phyloP scores from a whole-genome alignment of 2,888 invertebrate genomes.

The Pandemis cinnamomeana region DNA sequence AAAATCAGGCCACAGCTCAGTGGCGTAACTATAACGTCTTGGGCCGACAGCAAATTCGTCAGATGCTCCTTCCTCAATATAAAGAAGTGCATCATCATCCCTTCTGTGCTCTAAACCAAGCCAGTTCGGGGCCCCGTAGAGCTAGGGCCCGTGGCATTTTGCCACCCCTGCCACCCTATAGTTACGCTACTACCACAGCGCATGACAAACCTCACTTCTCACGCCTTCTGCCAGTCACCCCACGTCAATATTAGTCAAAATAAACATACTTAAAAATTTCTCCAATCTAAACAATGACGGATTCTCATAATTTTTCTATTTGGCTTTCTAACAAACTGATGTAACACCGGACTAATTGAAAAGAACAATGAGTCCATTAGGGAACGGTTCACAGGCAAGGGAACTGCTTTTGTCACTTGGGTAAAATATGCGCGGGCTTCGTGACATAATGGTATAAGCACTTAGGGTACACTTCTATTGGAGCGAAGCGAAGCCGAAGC shows the following conservation, averaged over 20 bases:
- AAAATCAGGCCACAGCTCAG: too few relatives aligned
- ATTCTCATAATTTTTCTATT: slow-evolving; percentile 29
- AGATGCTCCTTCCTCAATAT: too few relatives aligned
- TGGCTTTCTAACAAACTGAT: slow-evolving; percentile 19
- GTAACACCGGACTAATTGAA: slow-evolving; percentile 24
- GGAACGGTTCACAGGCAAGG: slow-evolving; percentile 7
- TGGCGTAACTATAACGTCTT: too few relatives aligned
- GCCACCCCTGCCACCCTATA: too few relatives aligned
- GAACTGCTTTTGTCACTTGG: slow-evolving; percentile 14
- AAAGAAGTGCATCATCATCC: too few relatives aligned
- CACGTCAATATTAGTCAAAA: not conserved
- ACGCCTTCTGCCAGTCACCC: too few relatives aligned
- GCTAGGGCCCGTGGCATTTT: too few relatives aligned
- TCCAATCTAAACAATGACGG: slow-evolving; percentile 11
- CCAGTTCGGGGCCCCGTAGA: too few relatives aligned
- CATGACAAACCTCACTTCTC: not conserved
- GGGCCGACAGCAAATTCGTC: too few relatives aligned
- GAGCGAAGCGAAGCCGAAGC: too few relatives aligned
- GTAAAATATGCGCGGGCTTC: slow-evolving; percentile 9
- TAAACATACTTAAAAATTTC: slow-evolving; percentile 9
- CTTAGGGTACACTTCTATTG: not conserved
- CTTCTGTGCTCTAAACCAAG: too few relatives aligned
- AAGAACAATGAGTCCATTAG: slow-evolving; percentile 16
- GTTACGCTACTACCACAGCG: too few relatives aligned
- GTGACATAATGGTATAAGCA: not conserved